A percentile compares a stretch with the other conserved stretches of the same genome.
These are phyloP conservation scores for Halichoerus grypus DNA, from an alignment of 2,113 vertebrate genomes.

Conservation along the genomic window DNA sequence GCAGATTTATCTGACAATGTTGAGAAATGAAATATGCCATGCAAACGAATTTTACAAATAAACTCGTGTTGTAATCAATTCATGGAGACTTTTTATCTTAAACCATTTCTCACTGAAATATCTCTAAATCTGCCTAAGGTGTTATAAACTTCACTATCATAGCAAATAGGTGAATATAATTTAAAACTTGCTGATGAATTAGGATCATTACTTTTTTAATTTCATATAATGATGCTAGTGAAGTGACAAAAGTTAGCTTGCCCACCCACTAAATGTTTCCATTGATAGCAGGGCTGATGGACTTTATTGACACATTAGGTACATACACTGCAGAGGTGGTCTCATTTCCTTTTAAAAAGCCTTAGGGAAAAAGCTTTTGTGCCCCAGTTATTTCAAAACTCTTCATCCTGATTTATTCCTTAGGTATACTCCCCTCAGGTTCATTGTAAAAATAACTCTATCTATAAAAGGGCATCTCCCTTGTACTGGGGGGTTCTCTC, in stretches of 20 bases:
- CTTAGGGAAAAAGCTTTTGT: neutral
- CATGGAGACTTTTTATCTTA: constrained; percentile 16
- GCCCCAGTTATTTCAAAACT: constrained; percentile 23
- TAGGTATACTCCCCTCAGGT: neutral
- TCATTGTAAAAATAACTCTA: neutral
- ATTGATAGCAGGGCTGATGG: neutral
- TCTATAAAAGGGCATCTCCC: neutral
- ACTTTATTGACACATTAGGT: neutral
- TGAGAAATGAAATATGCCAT: neutral
- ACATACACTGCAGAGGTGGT: neutral
- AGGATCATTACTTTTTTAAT: neutral
- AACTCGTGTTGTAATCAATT: constrained; percentile 14
- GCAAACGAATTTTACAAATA: constrained; percentile 52
- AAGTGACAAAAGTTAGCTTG: constrained; percentile 45
- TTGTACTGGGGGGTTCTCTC: neutral
- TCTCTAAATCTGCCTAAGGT: constrained; percentile 31
- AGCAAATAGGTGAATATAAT: constrained; percentile 8
- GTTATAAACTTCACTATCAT: neutral
- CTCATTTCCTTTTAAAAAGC: neutral
- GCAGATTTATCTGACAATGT: neutral
- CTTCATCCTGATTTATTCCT: neutral
- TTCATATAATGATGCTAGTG: neutral
- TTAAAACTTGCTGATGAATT: constrained; percentile 30
- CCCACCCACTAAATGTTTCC: neutral
- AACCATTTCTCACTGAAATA: constrained; percentile 24